Conservation (phyloP, 1,140 invertebrate genomes). For the Stegodyphus mimosarum region DNA sequence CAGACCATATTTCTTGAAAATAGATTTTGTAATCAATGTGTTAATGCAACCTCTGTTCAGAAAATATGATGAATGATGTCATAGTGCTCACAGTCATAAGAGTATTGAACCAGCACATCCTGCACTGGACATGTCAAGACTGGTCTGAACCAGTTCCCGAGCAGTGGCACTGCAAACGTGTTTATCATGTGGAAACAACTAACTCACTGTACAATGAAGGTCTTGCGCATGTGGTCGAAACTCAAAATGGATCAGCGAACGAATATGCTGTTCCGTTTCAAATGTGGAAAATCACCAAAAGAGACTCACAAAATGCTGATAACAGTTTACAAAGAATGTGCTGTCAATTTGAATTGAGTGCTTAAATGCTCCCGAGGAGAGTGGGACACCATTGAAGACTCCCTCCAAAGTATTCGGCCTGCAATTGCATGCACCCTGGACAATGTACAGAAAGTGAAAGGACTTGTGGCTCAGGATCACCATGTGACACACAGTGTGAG, state of each 20-base stretch:
- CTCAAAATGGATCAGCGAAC: neutral
- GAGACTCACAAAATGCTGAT: neutral
- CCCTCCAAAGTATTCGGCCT: neutral
- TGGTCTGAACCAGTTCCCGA: neutral
- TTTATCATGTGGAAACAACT: neutral
- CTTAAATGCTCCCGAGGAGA: neutral
- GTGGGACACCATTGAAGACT: neutral
- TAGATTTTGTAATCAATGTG: too few species aligned
- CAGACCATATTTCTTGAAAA: too few species aligned
- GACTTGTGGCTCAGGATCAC: neutral
- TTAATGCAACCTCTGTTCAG: neutral
- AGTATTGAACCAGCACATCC: neutral
- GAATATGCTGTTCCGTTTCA: neutral
- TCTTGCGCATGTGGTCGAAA: neutral
- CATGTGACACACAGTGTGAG: neutral
- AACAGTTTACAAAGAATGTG: neutral
- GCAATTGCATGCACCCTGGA: neutral
- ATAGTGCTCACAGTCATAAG: neutral
- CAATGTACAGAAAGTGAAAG: neutral
- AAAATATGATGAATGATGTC: neutral
- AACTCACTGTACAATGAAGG: neutral
- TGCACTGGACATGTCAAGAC: neutral
- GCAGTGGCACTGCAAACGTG: neutral
- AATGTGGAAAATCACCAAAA: neutral
- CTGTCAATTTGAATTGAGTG: neutral